Conservation (phyloP, 2,797 vertebrate species). For the Podargus strigoides region DNA sequence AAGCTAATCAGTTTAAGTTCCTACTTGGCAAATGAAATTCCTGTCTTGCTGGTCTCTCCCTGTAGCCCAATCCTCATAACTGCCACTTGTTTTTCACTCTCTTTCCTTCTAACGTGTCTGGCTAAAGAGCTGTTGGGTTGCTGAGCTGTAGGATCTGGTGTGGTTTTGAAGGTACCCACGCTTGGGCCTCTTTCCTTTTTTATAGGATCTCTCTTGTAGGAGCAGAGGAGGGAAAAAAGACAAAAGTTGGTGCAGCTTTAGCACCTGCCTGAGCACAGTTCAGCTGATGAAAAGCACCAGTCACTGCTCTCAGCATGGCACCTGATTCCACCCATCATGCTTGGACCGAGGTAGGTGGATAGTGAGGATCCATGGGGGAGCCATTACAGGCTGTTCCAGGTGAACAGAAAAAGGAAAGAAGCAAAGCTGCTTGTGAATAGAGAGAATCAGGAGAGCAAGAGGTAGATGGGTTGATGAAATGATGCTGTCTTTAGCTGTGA, state of each 20-base stretch:
- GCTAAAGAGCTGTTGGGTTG: neutral
- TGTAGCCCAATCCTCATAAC: neutral
- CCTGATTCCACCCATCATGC: neutral
- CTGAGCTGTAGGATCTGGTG: neutral
- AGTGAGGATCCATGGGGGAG: neutral
- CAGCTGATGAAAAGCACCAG: neutral
- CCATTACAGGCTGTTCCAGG: conserved; percentile 24
- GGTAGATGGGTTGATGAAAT: conserved; percentile 33
- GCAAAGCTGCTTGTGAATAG: conserved; percentile 44
- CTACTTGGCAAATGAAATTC: neutral
- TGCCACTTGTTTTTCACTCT: neutral
- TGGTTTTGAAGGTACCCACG: neutral
- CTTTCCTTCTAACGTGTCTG: neutral
- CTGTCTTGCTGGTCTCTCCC: neutral
- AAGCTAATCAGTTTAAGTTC: conserved; percentile 8
- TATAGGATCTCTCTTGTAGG: neutral
- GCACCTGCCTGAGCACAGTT: neutral
- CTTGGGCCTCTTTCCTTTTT: neutral
- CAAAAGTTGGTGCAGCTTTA: neutral
- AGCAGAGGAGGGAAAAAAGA: neutral
- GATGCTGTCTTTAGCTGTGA: conserved; percentile 23
- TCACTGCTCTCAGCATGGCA: neutral
- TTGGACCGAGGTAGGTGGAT: neutral
- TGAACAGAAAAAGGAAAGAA: neutral
- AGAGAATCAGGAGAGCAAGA: conserved; percentile 36